These are phyloP conservation scores for Meda fulgida DNA, from an alignment of 2,797 vertebrate species.

Conservation along the genomic window DNA sequence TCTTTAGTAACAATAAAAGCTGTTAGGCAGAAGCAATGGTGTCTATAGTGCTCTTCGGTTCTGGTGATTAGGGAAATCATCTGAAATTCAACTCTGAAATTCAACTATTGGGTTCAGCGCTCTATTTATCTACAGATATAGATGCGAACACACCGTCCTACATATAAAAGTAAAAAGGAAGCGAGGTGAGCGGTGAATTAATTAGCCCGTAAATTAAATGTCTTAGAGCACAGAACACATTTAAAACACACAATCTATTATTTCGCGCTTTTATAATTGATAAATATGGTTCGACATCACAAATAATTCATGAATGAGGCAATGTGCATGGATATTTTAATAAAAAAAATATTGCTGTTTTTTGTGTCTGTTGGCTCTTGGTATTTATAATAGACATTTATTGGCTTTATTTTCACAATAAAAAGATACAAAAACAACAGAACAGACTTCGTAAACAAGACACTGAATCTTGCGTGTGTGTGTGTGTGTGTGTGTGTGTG, in stretches of 20 bases:
- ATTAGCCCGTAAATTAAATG: slow-evolving; percentile 17
- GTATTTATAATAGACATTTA: background rate
- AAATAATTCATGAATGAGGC: background rate
- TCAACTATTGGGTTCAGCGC: slow-evolving; percentile 14
- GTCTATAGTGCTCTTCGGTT: slow-evolving; percentile 40
- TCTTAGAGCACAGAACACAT: background rate
- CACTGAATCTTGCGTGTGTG: too few species aligned
- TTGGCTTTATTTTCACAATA: background rate
- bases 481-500: too few species aligned
- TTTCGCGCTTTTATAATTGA: background rate
- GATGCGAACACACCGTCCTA: background rate
- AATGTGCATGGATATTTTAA: background rate
- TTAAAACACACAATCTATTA: background rate
- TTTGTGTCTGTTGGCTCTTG: background rate
- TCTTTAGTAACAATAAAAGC: slow-evolving; percentile 41
- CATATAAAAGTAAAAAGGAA: background rate
- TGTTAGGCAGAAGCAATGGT: slow-evolving; percentile 27
- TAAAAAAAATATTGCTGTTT: background rate
- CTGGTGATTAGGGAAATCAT: slow-evolving; percentile 46
- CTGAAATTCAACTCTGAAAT: slow-evolving; percentile 31
- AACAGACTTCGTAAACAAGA: too few species aligned
- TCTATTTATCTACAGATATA: slow-evolving; percentile 24
- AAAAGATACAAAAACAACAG: background rate
- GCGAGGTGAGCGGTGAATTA: slow-evolving; percentile 15
- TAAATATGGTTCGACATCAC: background rate